Conservation (phyloP, 2,888 invertebrate species). For the Zhuqinia jingwanae region DNA sequence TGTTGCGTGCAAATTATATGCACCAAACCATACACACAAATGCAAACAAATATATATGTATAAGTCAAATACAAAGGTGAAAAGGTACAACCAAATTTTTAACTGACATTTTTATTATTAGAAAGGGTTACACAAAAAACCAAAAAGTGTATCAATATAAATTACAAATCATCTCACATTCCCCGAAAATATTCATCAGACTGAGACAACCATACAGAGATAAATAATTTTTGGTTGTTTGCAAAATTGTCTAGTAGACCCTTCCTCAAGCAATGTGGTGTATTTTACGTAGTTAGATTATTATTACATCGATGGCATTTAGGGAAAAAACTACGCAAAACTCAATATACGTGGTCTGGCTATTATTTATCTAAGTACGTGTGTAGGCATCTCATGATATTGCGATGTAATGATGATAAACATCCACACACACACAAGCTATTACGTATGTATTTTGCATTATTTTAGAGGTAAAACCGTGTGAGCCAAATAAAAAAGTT, state of each 20-base stretch:
- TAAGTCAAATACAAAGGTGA: background rate
- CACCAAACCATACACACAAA: background rate
- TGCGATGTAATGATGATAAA: conserved; percentile 6
- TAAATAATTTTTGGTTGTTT: conserved; percentile 13
- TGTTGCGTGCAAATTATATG: background rate
- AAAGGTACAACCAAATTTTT: conserved; percentile 12
- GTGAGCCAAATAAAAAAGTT: conserved; percentile 66
- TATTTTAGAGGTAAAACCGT: conserved; percentile 53
- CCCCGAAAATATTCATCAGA: conserved; percentile 2
- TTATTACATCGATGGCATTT: background rate
- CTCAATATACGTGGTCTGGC: conserved; percentile 11
- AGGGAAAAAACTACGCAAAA: conserved; percentile 47
- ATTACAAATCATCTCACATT: background rate
- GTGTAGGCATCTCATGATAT: conserved; percentile 30
- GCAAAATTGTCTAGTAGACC: background rate
- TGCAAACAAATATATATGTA: background rate
- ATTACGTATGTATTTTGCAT: conserved; percentile 43
- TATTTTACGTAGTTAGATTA: too few relatives aligned
- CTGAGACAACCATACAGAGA: background rate
- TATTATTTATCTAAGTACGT: background rate
- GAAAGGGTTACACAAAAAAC: background rate
- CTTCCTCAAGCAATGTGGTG: conserved; percentile 24
- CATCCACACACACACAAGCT: background rate
- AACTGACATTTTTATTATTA: background rate
- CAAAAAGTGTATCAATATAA: conserved; percentile 1